Evolutionary conservation across 53 echinoderm and acorn worm genomes (phyloP).

Genomic region (Antedon mediterranea): DNA sequence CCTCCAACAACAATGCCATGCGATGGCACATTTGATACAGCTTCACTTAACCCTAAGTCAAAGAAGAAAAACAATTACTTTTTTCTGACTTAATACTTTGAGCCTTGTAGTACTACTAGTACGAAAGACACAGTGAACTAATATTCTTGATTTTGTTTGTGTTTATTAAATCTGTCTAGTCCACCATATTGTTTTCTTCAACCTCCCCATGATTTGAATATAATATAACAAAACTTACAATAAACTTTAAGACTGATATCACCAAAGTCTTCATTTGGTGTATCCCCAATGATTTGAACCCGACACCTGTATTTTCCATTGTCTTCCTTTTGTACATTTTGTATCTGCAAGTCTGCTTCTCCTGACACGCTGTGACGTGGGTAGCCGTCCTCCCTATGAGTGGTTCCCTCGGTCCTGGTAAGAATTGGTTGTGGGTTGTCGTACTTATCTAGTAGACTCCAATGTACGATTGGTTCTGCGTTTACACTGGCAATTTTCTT

Average conservation of each 20-base stretch:
- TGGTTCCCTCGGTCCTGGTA: background rate
- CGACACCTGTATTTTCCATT: background rate
- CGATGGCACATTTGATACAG: background rate
- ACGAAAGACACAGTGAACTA: no score
- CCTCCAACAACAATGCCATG: background rate
- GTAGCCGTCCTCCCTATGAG: background rate
- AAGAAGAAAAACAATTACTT: background rate
- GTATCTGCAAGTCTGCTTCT: background rate
- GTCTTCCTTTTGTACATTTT: background rate
- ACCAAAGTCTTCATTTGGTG: background rate
- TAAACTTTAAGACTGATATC: background rate
- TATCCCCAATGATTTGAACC: background rate
- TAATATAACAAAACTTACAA: background rate
- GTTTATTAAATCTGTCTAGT: no score
- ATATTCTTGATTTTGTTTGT: no score
- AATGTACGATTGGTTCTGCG: background rate
- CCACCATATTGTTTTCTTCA: no score
- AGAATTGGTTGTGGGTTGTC: background rate
- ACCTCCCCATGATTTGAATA: no score
- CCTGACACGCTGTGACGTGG: background rate
- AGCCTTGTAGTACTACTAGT: no score
- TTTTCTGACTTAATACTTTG: no score
- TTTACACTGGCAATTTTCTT: background rate
- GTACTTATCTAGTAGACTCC: background rate
- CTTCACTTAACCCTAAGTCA: background rate